These are phyloP conservation scores for Chymomyza costata DNA, from an alignment of 1,140 invertebrate species.

Conservation along the genomic window DNA sequence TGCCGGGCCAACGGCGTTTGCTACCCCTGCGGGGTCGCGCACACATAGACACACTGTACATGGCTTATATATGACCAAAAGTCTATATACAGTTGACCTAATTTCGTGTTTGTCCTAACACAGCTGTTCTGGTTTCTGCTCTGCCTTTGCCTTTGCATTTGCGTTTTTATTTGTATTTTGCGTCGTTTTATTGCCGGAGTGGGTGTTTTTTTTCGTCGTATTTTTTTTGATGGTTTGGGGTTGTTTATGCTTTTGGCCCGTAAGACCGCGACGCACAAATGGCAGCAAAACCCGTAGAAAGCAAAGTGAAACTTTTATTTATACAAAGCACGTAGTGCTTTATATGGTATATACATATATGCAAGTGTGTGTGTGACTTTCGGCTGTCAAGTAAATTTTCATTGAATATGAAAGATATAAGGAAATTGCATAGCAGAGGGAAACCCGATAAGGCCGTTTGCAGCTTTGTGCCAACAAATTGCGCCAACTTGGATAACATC, in stretches of 20 bases:
- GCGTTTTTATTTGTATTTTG: constrained; percentile 43
- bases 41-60: constrained; percentile 4
- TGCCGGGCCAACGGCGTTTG: not conserved
- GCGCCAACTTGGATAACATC: too few species aligned
- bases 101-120: constrained; percentile 60
- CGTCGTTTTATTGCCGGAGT: constrained; percentile 7
- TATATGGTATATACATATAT: constrained; percentile 8
- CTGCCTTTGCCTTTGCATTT: constrained; percentile 24
- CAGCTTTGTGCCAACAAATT: too few species aligned
- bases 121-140: constrained; percentile 63
- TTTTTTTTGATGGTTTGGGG: constrained; percentile 58
- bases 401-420: constrained; percentile 44
- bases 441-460: constrained; percentile 35
- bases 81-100: constrained; percentile 65
- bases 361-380: constrained; percentile 3
- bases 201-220: not conserved
- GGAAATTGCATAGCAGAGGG: constrained; percentile 41
- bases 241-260: constrained; percentile 55
- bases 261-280: constrained; percentile 7
- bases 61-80: constrained; percentile 7
- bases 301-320: constrained; percentile 54
- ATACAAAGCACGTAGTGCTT: constrained; percentile 56
- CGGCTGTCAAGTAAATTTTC: constrained; percentile 53
- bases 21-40: too few species aligned
- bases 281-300: constrained; percentile 32